Evolutionary conservation across 2,797 vertebrate genomes (phyloP), one percentile per base, ranked within the genome.

Genomic region (Buphagus erythrorhynchus): DNA sequence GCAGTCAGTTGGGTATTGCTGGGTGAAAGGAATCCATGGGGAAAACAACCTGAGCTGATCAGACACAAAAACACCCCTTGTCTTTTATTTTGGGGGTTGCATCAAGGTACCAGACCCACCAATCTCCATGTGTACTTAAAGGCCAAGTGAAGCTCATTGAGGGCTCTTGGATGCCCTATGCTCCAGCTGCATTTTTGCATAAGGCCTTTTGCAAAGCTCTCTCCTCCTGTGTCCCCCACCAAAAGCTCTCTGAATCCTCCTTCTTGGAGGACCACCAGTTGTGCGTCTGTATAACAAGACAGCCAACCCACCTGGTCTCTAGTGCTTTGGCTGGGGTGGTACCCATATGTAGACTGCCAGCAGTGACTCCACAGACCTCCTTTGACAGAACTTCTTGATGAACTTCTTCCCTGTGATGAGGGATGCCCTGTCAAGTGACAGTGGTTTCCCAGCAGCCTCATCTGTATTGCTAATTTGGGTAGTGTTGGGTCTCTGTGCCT

Each of bases 251-350:
- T 49, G 51, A 36, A 24, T 81, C 63, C 2, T 93, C 67, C 67
- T 81, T 8, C 82, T 79, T 68, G 77, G n/a, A 89, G 93, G 86
- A 49, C 21, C 45, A n/a, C n/a, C 20, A 21, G 29, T 31, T 74
- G 49, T 43, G 28, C 9, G 13, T 49, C 46, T 36, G 13, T 61
- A 1, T 55, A 74, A 55, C 0, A 0, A 14, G 33, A 71, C 0
- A 0, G 46, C 51, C 58, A n/a, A 51, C 43, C 25, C 13, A 16
- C 59, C 36, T 40, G 29, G n/a, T 40, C 28, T 74, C 52, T 59
- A 0, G 0, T 77, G 61, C 52, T 33, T 62, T 79, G 38, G 19
- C 69, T 81, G 59, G 52, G 42, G 15, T 87, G n/a, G 43, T 88
- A 31, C 33, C 15, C 1, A 0, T 40, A 40, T 40, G 3, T 13